Evolutionary conservation across 2,888 invertebrate species (phyloP), one percentile per base, ranked within the genome.

Genomic region (Lypha dubia): DNA sequence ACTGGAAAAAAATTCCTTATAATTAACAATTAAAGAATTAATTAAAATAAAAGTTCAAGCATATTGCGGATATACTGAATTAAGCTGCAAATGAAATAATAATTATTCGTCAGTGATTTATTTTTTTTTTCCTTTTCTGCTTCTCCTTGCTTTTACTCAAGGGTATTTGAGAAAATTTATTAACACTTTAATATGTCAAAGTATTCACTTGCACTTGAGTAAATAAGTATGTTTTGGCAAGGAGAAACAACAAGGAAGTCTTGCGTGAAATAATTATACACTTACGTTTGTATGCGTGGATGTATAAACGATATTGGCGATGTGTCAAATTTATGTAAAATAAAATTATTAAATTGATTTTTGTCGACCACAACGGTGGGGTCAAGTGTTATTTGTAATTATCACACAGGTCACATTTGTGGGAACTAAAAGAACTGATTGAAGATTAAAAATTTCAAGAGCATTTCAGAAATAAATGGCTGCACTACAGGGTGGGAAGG

Each of bases 171-270:
- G n/a, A 32, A 68, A 20, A 65, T 60, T 53, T 63, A 53, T 76
- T 35, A 44, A 62, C 63, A 70, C 68, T 81, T 76, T 81, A 11
- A 56, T 53, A 56, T 70, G 63, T 75, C 62, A 63, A 79, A 53
- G 8, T 71, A 46, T 62, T 70, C 24, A 22, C 15, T 46, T 6
- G 22, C 24, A 15, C 22, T 60, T 58, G 8, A n/a, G 15, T 28
- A 20, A 46, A 15, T 32, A 32, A 63, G n/a, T 8, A 24, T 17
- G 22, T 20, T 20, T 35, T 11, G n/a, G 3, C 3, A 28, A 44
- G 44, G 15, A 15, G 44, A n/a, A 28, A 46, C 28, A 65, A 53
- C 32, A 49, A n/a, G n/a, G n/a, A n/a, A 32, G 49, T 17, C 22
- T 46, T 22, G 32, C 32, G 49, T 67, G 9, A 28, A 63, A 7